Evolutionary conservation across 1,140 invertebrate species (phyloP).

Genomic region (Cydia fagiglandana): DNA sequence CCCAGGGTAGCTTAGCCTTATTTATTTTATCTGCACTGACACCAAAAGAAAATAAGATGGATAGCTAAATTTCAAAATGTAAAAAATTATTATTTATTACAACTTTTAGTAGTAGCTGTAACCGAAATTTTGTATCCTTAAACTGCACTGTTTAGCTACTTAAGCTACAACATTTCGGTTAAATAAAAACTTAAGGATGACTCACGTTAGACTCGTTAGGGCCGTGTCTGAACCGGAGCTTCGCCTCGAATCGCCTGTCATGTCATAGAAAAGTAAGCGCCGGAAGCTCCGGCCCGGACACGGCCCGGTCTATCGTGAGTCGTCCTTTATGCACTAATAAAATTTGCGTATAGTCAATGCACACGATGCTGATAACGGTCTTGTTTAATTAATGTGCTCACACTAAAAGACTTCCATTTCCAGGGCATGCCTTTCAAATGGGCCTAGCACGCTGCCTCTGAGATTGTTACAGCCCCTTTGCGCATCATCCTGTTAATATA

Average conservation of each 20-base stretch:
- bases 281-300: too few relatives aligned
- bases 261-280: too few relatives aligned
- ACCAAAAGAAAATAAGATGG: background rate
- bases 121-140: background rate
- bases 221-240: too few relatives aligned
- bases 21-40: background rate
- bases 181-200: too few relatives aligned
- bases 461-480: constrained; percentile 18
- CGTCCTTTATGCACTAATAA: background rate
- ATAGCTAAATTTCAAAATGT: background rate
- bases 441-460: background rate
- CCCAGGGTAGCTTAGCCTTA: background rate
- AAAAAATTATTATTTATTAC: too few relatives aligned
- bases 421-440: background rate
- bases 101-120: too few relatives aligned
- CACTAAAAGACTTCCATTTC: constrained; percentile 2
- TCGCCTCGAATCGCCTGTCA: too few relatives aligned
- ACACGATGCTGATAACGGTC: constrained; percentile 43
- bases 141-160: background rate
- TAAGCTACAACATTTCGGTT: too few relatives aligned
- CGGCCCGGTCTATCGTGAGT: too few relatives aligned
- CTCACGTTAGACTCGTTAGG: too few relatives aligned
- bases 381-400: constrained; percentile 36
- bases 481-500: constrained; percentile 15
- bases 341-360: too few relatives aligned